Evolutionary conservation across 2,113 vertebrate genomes (phyloP), one percentile per base, ranked within the genome.

Genomic region (Camarhynchus parvulus): DNA sequence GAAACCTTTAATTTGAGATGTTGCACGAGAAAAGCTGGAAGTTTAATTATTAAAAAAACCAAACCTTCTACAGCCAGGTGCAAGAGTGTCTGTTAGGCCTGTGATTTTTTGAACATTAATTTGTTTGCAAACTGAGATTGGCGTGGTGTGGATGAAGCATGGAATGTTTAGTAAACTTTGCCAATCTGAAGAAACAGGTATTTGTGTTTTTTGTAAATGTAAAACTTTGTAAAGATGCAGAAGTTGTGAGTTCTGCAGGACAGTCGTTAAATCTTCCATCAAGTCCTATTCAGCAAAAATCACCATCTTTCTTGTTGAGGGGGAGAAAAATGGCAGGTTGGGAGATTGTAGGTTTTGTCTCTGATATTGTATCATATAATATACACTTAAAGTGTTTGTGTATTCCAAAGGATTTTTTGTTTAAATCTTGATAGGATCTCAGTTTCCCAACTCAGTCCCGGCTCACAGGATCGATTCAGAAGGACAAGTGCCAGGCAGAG

Each of bases 391-490:
- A 56, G 19, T 24, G 5, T 46, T 11, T 37, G 17, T 69, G 7
- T 79, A 83, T 75, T 61, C 66, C 46, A 70, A 42, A 66, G 28
- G 18, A 33, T 15, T 44, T 30, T 46, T 37, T 37, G 20, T 73
- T 72, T 8, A 15, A 67, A 64, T 85, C 59, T 63, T 14, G 6
- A 4, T 61, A 97, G 97, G 78, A 72, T 91, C 75, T 97, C 69
- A 39, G 28, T 91, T 90, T 96, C 87, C 96, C 91, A 5, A 50
- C 79, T 31, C 96, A 97, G 94, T 91, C 92, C 18, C 90, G 94
- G 35, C 67, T 98, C 61, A 98, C 97, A 25, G 98, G 98, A 50
- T 98, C 98, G 61, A 59, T 98, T 86, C 81, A 83, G 92, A 94
- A 83, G 33, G 97, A 97, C 15, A 88, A 80, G 44, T 96, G 97